These are phyloP conservation scores for Hypomesus transpacificus DNA, from an alignment of 2,113 vertebrate genomes.

Conservation along the genomic window DNA sequence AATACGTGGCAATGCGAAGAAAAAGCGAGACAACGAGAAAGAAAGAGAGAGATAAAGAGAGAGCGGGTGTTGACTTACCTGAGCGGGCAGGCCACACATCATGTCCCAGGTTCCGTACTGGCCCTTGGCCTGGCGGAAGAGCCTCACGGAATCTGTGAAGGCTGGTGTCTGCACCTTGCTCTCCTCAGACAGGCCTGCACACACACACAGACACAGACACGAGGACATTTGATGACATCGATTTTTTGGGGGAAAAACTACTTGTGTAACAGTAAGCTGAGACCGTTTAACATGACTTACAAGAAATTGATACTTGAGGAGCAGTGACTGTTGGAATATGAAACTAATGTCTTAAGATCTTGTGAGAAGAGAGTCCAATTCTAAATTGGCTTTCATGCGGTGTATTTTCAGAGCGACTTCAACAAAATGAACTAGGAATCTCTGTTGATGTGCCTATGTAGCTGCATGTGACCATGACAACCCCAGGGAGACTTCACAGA, in stretches of 20 bases:
- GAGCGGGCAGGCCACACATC: constrained; percentile 85
- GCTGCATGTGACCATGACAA: constrained; percentile 6
- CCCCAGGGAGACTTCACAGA: not conserved
- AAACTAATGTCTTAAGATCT: no score
- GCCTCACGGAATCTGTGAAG: constrained; percentile 86
- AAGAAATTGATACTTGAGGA: not conserved
- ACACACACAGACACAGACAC: not conserved
- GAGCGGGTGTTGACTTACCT: constrained; percentile 68
- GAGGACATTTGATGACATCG: not conserved
- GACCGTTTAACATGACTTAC: not conserved
- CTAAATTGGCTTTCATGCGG: not conserved
- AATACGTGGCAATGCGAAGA: no score
- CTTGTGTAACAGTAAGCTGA: no score
- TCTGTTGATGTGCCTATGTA: not conserved
- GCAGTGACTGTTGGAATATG: not conserved
- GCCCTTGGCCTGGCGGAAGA: constrained; percentile 84
- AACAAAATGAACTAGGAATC: not conserved
- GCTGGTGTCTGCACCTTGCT: constrained; percentile 85
- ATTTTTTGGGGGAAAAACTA: no score
- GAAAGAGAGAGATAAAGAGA: not conserved
- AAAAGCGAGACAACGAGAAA: not conserved
- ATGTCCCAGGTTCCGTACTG: constrained; percentile 96
- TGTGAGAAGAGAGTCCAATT: no score
- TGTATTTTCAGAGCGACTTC: not conserved
- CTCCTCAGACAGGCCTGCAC: constrained; percentile 84